phyloP scores from a whole-genome alignment of 1,140 invertebrate species.

The Drosophila ananassae region DNA sequence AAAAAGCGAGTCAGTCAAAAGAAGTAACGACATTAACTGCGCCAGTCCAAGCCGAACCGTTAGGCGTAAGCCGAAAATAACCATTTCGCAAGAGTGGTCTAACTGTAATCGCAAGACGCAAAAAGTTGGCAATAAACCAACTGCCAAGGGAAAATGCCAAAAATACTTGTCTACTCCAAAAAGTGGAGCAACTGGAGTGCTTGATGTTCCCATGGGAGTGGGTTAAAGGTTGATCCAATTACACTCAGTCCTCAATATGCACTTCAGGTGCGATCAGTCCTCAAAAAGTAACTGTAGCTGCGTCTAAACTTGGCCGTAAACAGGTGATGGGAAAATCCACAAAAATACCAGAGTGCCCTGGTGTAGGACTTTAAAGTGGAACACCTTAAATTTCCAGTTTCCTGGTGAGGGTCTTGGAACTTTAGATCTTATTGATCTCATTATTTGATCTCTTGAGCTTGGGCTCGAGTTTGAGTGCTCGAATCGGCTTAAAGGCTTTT shows the following conservation, averaged over 20 bases:
- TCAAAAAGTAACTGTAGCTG: background rate
- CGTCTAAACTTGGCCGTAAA: slow-evolving; percentile 18
- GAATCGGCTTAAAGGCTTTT: slow-evolving; percentile 22
- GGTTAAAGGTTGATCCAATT: slow-evolving; percentile 24
- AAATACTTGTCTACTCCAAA: slow-evolving; percentile 15
- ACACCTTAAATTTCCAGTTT: background rate
- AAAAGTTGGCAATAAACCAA: slow-evolving; percentile 41
- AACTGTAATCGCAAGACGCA: slow-evolving; percentile 40
- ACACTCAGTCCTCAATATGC: slow-evolving; percentile 2
- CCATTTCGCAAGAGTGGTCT: slow-evolving; percentile 50
- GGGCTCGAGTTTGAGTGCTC: slow-evolving; percentile 4
- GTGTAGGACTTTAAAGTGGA: background rate
- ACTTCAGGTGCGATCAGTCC: slow-evolving; percentile 10
- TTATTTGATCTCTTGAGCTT: background rate
- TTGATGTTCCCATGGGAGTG: slow-evolving; percentile 24
- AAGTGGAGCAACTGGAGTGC: slow-evolving; percentile 27
- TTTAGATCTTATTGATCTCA: background rate
- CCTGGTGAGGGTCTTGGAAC: background rate
- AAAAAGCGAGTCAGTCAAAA: slow-evolving; percentile 34
- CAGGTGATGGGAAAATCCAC: background rate
- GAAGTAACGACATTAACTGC: slow-evolving; percentile 58
- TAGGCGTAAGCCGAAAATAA: slow-evolving; percentile 44
- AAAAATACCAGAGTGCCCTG: background rate
- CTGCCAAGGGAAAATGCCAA: slow-evolving; percentile 33
- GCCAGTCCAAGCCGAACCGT: slow-evolving; percentile 51